Evolutionary conservation across 64 coral and sea anemone species (phyloP), one percentile per base, ranked within the genome.

Genomic region (Actinia tenebrosa): DNA sequence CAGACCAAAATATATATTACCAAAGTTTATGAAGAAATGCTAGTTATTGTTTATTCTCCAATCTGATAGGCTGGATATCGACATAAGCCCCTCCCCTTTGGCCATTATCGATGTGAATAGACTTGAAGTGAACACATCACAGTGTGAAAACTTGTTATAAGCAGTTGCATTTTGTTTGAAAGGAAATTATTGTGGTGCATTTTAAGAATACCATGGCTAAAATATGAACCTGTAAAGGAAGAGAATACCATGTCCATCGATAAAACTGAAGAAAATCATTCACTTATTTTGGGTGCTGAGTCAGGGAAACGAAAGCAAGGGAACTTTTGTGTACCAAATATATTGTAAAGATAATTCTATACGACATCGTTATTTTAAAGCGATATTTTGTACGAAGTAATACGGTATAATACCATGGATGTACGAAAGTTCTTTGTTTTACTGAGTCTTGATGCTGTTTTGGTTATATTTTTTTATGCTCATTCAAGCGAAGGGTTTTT

Each of bases 391-490:
- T 23, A 20, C 2, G 56, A 66, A 66, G 63, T 66, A 37, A 37
- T 37, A 37, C 30, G 30, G 30, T 37, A 37, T 37, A 37, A 37
- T 37, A 79, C n/a, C 42, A 50, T 81, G 79, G 27, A 81, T 50
- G 18, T 81, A 15, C 79, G 22, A 45, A 81, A 81, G 50, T 81
- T 53, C 79, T 20, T 81, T 45, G 7, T 52, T 53, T 81, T 81
- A 17, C 79, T 81, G 79, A 47, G 19, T 81, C 17, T 75, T 43
- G 2, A 13, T 75, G 69, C 20, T 10, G 27, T 75, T 75, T 75
- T 75, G 90, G 79, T 89, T 78, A 42, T 88, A 56, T 84, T 92
- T 26, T 77, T 83, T 53, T 89, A 37, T 44, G 55, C 22, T 19
- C 83, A 84, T 22, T 37, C 64, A 42, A 66, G 44, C 44, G 91